phyloP scores from a whole-genome alignment of 2,113 vertebrate species.

The Plotosus lineatus region DNA sequence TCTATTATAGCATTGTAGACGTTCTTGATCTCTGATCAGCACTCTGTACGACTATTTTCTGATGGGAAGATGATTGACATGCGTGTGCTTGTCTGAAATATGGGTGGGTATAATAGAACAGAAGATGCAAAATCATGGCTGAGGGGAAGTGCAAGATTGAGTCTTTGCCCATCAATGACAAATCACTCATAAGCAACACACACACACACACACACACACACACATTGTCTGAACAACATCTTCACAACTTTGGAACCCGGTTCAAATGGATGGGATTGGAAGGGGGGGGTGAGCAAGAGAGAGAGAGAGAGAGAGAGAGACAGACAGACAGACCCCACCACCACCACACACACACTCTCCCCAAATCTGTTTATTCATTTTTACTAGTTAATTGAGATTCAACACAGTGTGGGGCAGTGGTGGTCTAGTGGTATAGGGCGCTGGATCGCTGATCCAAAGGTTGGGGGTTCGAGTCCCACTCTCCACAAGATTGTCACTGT shows the following conservation, averaged over 20 bases:
- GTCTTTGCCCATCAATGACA: conserved; percentile 12
- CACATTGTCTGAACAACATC: background rate
- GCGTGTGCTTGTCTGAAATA: conserved; percentile 8
- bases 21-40: no score
- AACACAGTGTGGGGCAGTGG: no score
- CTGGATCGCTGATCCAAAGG: no score
- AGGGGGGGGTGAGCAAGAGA: no score
- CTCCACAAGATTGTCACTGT: no score
- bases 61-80: conserved; percentile 26
- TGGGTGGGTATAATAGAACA: background rate
- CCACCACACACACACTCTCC: background rate
- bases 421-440: no score
- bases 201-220: background rate
- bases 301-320: no score
- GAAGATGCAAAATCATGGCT: background rate
- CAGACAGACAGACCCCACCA: no score
- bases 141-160: background rate
- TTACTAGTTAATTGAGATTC: background rate
- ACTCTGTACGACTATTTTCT: conserved; percentile 15
- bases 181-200: background rate
- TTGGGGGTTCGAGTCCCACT: no score
- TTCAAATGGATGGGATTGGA: no score
- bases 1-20: no score
- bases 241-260: no score
- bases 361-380: background rate